These are phyloP conservation scores for Cynocephalus volans DNA, from an alignment of 2,113 vertebrate genomes.

Conservation along the genomic window DNA sequence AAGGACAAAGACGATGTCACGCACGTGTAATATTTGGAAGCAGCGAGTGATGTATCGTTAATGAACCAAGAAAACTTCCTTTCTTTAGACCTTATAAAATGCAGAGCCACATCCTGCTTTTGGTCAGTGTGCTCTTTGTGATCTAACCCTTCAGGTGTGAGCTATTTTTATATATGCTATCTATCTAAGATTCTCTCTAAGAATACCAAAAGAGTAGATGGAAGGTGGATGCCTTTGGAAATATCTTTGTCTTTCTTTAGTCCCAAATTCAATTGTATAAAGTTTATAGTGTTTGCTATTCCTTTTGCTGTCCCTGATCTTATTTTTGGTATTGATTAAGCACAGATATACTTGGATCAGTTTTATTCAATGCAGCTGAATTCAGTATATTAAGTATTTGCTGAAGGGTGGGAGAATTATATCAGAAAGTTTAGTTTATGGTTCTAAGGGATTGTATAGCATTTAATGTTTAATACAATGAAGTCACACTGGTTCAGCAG, in stretches of 20 bases:
- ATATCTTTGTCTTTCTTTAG: constrained; percentile 69
- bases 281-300: constrained; percentile 5
- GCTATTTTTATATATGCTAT: constrained; percentile 81
- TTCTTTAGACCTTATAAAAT: constrained; percentile 69
- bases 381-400: constrained; percentile 28
- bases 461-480: constrained; percentile 41
- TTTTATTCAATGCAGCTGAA: constrained; percentile 7
- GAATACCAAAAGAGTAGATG: constrained; percentile 70
- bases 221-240: constrained; percentile 65
- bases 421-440: background rate
- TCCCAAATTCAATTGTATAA: constrained; percentile 24
- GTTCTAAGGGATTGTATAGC: background rate
- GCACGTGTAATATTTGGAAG: constrained; percentile 75
- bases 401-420: background rate
- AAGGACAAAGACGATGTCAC: constrained; percentile 65
- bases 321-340: constrained; percentile 44
- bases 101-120: constrained; percentile 70
- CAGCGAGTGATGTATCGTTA: constrained; percentile 70
- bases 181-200: constrained; percentile 67
- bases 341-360: background rate
- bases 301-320: constrained; percentile 1
- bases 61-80: constrained; percentile 74
- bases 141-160: constrained; percentile 76
- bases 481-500: background rate
- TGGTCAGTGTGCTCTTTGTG: constrained; percentile 83